Evolutionary conservation across 2,113 vertebrate species (phyloP).

Genomic region (Hippocampus zosterae): DNA sequence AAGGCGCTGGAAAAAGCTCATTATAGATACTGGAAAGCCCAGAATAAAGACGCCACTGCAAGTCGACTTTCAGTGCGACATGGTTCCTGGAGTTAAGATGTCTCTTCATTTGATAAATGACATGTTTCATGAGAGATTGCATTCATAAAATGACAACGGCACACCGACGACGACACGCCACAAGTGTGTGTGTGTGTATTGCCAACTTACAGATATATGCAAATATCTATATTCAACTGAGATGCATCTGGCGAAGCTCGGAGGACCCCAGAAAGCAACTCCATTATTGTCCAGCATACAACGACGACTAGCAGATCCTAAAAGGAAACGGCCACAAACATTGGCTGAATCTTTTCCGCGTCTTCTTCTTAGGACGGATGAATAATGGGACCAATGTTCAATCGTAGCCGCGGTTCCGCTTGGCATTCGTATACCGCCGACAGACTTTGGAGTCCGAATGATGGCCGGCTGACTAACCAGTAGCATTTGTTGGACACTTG

Average conservation of each 20-base stretch:
- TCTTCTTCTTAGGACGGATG: neutral
- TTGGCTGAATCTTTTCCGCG: neutral
- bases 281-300: slow-evolving; percentile 95
- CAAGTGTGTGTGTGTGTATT: neutral
- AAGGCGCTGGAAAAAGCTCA: slow-evolving; percentile 50
- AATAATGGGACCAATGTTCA: neutral
- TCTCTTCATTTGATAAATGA: neutral
- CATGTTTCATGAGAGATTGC: neutral
- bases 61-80: slow-evolving; percentile 27
- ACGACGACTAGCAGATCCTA: slow-evolving; percentile 97
- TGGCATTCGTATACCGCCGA: too few relatives aligned
- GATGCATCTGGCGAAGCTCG: slow-evolving; percentile 97
- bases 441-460: neutral
- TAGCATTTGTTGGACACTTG: slow-evolving; percentile 95
- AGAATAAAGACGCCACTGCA: slow-evolving; percentile 29
- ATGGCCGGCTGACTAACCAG: slow-evolving; percentile 74
- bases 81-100: neutral
- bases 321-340: neutral
- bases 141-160: too few relatives aligned
- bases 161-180: too few relatives aligned
- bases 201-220: slow-evolving; percentile 84
- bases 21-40: slow-evolving; percentile 48
- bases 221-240: slow-evolving; percentile 97
- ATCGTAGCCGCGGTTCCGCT: too few relatives aligned
- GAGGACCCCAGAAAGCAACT: slow-evolving; percentile 94